phyloP scores from a whole-genome alignment of 2,888 invertebrate genomes.

The Candidula unifasciata region DNA sequence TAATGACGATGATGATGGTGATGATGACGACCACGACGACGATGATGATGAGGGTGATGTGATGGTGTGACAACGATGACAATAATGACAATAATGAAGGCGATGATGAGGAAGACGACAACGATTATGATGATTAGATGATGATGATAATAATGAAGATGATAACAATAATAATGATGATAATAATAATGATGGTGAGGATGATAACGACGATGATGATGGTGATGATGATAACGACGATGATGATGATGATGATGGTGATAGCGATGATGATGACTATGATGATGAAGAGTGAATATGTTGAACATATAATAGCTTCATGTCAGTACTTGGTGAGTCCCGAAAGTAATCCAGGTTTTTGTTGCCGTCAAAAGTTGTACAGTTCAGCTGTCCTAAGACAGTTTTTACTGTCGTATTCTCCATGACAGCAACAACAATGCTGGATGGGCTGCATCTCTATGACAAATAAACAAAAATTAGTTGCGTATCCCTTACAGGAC shows the following conservation, averaged over 20 bases:
- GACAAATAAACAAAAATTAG: too few species aligned
- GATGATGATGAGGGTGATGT: too few species aligned
- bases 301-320: background rate
- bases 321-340: background rate
- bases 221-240: conserved; percentile 27
- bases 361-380: background rate
- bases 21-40: too few species aligned
- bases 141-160: too few species aligned
- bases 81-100: too few species aligned
- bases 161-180: too few species aligned
- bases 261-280: too few species aligned
- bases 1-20: conserved; percentile 21
- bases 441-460: background rate
- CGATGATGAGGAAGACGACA: too few species aligned
- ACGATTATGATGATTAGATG: too few species aligned
- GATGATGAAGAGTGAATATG: too few species aligned
- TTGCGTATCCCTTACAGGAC: too few species aligned
- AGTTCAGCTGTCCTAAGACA: background rate
- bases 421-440: background rate
- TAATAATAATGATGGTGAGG: background rate
- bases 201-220: conserved; percentile 26
- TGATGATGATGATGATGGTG: conserved; percentile 18
- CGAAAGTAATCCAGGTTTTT: background rate
- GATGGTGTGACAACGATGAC: too few species aligned
- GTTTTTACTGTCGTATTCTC: background rate